phyloP scores from a whole-genome alignment of 1,140 invertebrate species.

The Neelides sp. region DNA sequence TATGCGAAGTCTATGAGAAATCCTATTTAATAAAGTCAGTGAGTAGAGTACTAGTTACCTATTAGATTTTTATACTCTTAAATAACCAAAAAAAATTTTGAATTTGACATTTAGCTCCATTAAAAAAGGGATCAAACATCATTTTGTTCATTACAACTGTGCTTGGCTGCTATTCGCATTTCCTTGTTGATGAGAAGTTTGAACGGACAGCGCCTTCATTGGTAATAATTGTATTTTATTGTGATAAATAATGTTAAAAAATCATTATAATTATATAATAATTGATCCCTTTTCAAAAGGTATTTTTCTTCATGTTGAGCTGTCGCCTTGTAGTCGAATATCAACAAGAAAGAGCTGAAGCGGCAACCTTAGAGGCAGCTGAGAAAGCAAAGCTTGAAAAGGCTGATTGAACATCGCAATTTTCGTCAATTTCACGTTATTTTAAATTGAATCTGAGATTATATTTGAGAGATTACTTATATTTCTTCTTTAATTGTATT shows the following conservation, averaged over 20 bases:
- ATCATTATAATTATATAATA: background rate
- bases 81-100: slow-evolving; percentile 3
- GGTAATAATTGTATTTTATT: slow-evolving; percentile 36
- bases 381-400: too few species aligned
- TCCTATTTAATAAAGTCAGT: background rate
- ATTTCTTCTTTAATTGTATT: too few species aligned
- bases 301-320: slow-evolving; percentile 90
- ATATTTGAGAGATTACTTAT: too few species aligned
- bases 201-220: slow-evolving; percentile 82
- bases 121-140: slow-evolving; percentile 78
- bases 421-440: too few species aligned
- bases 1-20: too few species aligned
- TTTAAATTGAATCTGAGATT: too few species aligned
- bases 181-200: slow-evolving; percentile 81
- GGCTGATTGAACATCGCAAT: too few species aligned
- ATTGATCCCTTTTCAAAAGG: slow-evolving; percentile 34
- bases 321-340: slow-evolving; percentile 73
- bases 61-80: slow-evolving; percentile 21
- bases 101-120: slow-evolving; percentile 51
- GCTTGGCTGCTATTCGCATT: slow-evolving; percentile 82
- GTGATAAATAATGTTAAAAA: background rate
- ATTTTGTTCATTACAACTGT: slow-evolving; percentile 68
- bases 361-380: too few species aligned
- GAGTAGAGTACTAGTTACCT: slow-evolving; percentile 10
- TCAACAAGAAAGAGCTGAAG: slow-evolving; percentile 36